Evolutionary conservation across 2,797 vertebrate genomes (phyloP).

Genomic region (Protonibea diacanthus): DNA sequence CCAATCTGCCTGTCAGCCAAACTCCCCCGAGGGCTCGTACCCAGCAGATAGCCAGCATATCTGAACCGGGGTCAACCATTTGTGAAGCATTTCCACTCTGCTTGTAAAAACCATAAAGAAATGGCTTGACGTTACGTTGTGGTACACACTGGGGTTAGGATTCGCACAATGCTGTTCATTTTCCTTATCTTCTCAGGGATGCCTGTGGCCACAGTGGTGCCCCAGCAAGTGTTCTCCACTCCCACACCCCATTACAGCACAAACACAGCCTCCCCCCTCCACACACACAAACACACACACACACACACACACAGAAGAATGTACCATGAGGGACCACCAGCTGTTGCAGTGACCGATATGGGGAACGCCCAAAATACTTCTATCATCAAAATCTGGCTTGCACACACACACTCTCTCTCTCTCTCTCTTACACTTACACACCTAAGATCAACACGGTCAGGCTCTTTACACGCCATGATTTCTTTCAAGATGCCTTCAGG

Average conservation of each 20-base stretch:
- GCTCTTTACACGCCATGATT: background rate
- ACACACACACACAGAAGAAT: constrained; percentile 66
- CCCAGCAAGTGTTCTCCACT: constrained; percentile 70
- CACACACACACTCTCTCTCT: constrained; percentile 4
- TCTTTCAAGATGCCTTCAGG: background rate
- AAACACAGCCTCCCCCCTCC: constrained; percentile 26
- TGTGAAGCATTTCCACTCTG: constrained; percentile 24
- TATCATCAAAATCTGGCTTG: constrained; percentile 52
- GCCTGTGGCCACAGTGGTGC: constrained; percentile 60
- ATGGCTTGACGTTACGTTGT: background rate
- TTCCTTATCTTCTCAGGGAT: constrained; percentile 56
- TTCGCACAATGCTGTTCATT: constrained; percentile 43
- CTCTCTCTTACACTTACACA: constrained; percentile 12
- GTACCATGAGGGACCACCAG: constrained; percentile 76
- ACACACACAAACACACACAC: constrained; percentile 26
- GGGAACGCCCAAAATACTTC: constrained; percentile 73
- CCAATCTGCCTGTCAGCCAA: constrained; percentile 66
- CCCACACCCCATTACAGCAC: constrained; percentile 58
- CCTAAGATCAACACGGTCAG: constrained; percentile 16
- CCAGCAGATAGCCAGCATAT: constrained; percentile 40
- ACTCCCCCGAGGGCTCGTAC: constrained; percentile 56
- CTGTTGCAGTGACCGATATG: constrained; percentile 69
- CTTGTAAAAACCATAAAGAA: constrained; percentile 28
- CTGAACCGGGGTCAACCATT: constrained; percentile 47
- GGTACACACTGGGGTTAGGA: constrained; percentile 9